Percentiles rank a stretch among this genome's conserved stretches.
Conservation (phyloP, 2,888 invertebrate genomes). For the Ophonus ardosiacus region DNA sequence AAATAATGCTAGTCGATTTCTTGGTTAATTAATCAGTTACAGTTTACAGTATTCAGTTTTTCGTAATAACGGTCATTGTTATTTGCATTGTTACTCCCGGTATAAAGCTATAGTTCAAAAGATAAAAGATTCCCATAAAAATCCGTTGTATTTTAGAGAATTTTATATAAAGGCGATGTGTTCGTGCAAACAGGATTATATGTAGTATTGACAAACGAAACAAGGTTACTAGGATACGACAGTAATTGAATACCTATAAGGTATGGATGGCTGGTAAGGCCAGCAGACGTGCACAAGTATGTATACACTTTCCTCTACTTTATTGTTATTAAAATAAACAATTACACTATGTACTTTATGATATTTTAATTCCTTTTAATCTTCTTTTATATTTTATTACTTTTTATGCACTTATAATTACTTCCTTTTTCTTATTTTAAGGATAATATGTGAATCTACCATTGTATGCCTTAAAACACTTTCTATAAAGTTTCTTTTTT, state of each 20-base stretch:
- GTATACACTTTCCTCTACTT: slow-evolving; percentile 51
- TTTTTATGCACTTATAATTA: slow-evolving; percentile 30
- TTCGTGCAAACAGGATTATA: slow-evolving; percentile 56
- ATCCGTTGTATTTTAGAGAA: neutral
- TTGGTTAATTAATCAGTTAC: too few species aligned
- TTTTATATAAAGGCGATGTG: slow-evolving; percentile 50
- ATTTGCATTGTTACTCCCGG: too few species aligned
- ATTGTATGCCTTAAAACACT: slow-evolving; percentile 45
- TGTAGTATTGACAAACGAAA: slow-evolving; percentile 58
- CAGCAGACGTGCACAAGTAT: slow-evolving; percentile 39
- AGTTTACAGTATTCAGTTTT: too few species aligned
- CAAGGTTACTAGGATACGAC: slow-evolving; percentile 62
- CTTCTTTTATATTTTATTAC: slow-evolving; percentile 3
- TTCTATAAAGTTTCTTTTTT: slow-evolving; percentile 56
- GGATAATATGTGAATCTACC: slow-evolving; percentile 1
- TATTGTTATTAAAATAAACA: slow-evolving; percentile 23
- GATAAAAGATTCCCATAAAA: slow-evolving; percentile 5
- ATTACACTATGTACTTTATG: slow-evolving; percentile 1
- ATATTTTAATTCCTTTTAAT: neutral
- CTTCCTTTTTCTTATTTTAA: slow-evolving; percentile 34
- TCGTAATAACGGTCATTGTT: too few species aligned
- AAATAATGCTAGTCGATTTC: too few species aligned
- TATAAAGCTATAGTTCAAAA: too few species aligned
- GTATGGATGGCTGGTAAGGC: slow-evolving; percentile 44
- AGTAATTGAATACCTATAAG: slow-evolving; percentile 63